A percentile compares a stretch with the other conserved stretches of the same genome.
These are phyloP conservation scores for Amaurobius ferox DNA, from an alignment of 2,888 invertebrate species.

Conservation along the genomic window DNA sequence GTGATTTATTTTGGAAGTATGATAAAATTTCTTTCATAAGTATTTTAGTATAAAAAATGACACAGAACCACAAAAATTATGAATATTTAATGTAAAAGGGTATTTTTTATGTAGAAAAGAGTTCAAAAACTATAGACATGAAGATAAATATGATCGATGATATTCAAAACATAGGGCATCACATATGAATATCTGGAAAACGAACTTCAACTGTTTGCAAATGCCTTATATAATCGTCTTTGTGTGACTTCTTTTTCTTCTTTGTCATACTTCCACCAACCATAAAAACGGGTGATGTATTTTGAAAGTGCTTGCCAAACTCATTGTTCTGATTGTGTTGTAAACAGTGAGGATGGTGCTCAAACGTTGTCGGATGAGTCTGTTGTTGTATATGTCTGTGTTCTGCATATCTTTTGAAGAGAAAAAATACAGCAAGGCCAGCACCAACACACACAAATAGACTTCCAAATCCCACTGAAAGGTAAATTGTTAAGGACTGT, in stretches of 20 bases:
- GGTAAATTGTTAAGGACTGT: slow-evolving; percentile 73
- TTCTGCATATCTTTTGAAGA: slow-evolving; percentile 39
- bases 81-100: slow-evolving; percentile 66
- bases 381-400: slow-evolving; percentile 42
- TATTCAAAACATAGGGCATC: slow-evolving; percentile 35
- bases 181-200: slow-evolving; percentile 64
- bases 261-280: slow-evolving; percentile 46
- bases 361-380: slow-evolving; percentile 48
- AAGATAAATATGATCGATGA: slow-evolving; percentile 48
- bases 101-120: slow-evolving; percentile 58
- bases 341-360: slow-evolving; percentile 48
- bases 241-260: slow-evolving; percentile 62
- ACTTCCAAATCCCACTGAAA: slow-evolving; percentile 43
- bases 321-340: slow-evolving; percentile 62
- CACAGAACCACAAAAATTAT: not conserved
- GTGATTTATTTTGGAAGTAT: too few species aligned
- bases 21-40: too few species aligned
- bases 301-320: slow-evolving; percentile 52
- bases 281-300: slow-evolving; percentile 55
- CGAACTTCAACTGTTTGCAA: slow-evolving; percentile 66
- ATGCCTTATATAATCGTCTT: slow-evolving; percentile 63
- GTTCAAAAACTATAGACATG: slow-evolving; percentile 57
- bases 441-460: slow-evolving; percentile 31
- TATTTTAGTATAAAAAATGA: too few species aligned
- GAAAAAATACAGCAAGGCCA: slow-evolving; percentile 36